phyloP scores from a whole-genome alignment of 2,888 invertebrate genomes.

The Pediacus dermestoides region DNA sequence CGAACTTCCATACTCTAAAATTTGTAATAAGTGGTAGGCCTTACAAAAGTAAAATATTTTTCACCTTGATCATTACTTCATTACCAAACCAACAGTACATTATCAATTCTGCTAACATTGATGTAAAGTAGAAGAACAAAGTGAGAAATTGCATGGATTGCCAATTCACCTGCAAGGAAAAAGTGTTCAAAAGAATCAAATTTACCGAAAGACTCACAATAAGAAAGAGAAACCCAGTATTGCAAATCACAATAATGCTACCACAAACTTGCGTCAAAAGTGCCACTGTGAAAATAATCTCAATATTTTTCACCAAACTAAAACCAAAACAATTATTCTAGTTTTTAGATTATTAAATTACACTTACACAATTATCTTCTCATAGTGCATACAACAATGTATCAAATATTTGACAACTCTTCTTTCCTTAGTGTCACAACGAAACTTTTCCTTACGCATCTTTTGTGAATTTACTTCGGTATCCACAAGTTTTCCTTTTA shows the following conservation, averaged over 20 bases:
- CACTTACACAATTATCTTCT: background rate
- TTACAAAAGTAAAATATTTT: too few relatives aligned
- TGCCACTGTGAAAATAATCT: background rate
- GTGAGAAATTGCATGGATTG: background rate
- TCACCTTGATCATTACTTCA: background rate
- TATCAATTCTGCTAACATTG: background rate
- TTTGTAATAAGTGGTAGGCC: too few relatives aligned
- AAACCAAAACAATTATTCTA: too few relatives aligned
- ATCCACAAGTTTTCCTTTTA: background rate
- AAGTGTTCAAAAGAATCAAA: too few relatives aligned
- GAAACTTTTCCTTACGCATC: too few relatives aligned
- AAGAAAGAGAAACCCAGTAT: background rate
- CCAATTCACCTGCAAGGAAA: constrained; percentile 1
- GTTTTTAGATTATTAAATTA: background rate
- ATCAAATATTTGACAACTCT: background rate
- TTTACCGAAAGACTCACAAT: too few relatives aligned
- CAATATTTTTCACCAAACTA: constrained; percentile 1
- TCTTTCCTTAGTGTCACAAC: background rate
- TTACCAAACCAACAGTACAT: constrained; percentile 1
- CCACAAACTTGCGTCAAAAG: background rate
- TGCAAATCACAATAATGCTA: constrained; percentile 1
- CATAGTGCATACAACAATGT: background rate
- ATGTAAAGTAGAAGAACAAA: constrained; percentile 2
- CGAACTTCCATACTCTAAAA: background rate
- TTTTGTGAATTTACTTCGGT: background rate